phyloP scores from a whole-genome alignment of 2,797 vertebrate genomes.

The Phrynocephalus forsythii region DNA sequence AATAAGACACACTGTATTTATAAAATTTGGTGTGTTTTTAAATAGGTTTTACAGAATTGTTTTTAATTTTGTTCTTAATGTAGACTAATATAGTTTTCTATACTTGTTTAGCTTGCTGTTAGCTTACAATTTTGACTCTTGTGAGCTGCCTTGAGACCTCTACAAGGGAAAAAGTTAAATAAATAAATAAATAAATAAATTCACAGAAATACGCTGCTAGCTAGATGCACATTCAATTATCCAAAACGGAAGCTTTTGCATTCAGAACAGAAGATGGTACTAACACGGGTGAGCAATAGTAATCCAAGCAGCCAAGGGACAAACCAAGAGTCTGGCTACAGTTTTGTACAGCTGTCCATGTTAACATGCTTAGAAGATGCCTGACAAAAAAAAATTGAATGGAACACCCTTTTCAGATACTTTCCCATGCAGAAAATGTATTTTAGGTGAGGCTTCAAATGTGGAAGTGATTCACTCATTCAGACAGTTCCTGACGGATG shows the following conservation, averaged over 20 bases:
- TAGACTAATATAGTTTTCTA: too few relatives aligned
- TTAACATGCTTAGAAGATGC: background rate
- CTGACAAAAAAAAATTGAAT: background rate
- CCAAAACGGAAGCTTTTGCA: background rate
- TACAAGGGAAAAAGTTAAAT: too few relatives aligned
- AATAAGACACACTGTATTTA: background rate
- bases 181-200: too few relatives aligned
- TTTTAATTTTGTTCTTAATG: too few relatives aligned
- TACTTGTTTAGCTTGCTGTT: too few relatives aligned
- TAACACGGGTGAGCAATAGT: background rate
- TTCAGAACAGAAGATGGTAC: background rate
- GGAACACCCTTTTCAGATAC: background rate
- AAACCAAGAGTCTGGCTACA: background rate
- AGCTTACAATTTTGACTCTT: too few relatives aligned
- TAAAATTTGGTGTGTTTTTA: too few relatives aligned
- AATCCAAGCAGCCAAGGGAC: background rate
- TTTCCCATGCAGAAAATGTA: slow-evolving; percentile 44
- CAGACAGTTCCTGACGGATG: slow-evolving; percentile 29
- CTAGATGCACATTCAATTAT: background rate
- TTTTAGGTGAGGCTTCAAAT: slow-evolving; percentile 50
- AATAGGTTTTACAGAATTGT: too few relatives aligned
- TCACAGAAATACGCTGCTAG: too few relatives aligned
- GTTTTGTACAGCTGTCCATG: background rate
- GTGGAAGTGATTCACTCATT: slow-evolving; percentile 51
- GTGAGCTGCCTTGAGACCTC: too few relatives aligned